Percentiles rank a stretch among this genome's conserved stretches.
These are phyloP conservation scores for Zygaena filipendulae DNA, from an alignment of 2,888 invertebrate genomes.

Conservation along the genomic window DNA sequence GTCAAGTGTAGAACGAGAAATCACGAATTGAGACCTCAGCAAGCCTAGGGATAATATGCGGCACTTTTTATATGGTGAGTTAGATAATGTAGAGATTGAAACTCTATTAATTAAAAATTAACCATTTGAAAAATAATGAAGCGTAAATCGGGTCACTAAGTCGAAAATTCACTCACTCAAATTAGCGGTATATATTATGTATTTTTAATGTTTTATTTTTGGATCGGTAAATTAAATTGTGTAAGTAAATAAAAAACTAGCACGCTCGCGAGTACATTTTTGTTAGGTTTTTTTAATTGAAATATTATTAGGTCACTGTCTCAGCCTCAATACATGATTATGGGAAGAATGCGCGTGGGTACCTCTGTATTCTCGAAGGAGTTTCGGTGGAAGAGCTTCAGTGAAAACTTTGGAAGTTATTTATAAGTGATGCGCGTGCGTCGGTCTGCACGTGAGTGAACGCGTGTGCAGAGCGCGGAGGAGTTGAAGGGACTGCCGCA, in stretches of 20 bases:
- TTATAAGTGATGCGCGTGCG: constrained; percentile 21
- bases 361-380: constrained; percentile 36
- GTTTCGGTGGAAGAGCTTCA: constrained; percentile 19
- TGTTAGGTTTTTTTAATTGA: background rate
- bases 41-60: no score
- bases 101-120: no score
- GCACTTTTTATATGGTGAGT: no score
- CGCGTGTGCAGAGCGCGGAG: constrained; percentile 49
- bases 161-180: no score
- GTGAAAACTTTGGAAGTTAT: no score
- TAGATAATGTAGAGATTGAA: no score
- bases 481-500: constrained; percentile 56
- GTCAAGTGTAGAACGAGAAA: constrained; percentile 49
- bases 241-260: background rate
- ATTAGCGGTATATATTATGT: no score
- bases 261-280: background rate
- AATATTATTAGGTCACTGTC: background rate
- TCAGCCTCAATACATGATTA: no score
- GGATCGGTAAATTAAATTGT: background rate
- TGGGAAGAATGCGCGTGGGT: constrained; percentile 33
- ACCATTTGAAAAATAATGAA: no score
- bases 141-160: no score
- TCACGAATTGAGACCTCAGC: constrained; percentile 55
- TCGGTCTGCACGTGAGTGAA: no score
- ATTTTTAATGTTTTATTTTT: constrained; percentile 26